Evolutionary conservation across 2,113 vertebrate species (phyloP), one percentile per base, ranked within the genome.

Genomic region (Centrocercus urophasianus): DNA sequence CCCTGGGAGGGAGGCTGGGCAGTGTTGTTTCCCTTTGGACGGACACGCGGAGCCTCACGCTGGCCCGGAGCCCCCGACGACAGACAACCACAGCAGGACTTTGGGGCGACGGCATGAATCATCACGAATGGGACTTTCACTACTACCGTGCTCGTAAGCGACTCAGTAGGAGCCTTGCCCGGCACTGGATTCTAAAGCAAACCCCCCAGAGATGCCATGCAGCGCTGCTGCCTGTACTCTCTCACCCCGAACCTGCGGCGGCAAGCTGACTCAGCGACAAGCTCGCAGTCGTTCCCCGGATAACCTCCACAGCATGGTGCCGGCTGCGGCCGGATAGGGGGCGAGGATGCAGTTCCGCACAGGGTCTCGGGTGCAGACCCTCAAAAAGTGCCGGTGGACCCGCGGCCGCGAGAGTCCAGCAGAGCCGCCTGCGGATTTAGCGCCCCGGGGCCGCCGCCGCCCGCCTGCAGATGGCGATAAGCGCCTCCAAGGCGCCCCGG

Each of bases 401-500:
- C 10, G 12, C 17, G 10, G 11, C 10, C 19, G 13, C 8, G 10
- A 13, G 7, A 5, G n/a, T 36, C 22, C 6, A 12, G 16, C 4
- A 11, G 9, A 71, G 19, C 13, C 8, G 4, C 10, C 3, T n/a
- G 5, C 8, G 1, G 20, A 9, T 24, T 8, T 32, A 20, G 24
- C 15, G 8, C 40, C 36, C 60, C 19, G 32, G 18, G 34, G 77
- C 82, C 57, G 73, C 72, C 48, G 64, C 27, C 42, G 3, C 63
- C 89, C n/a, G 83, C 97, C 97, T 66, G 97, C 88, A 98, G 98
- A 96, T 97, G 97, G 98, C 98, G 95, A 93, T 95, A 95, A 78
- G 89, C 69, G 22, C 42, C 93, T 90, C 97, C 25, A 19, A 7
- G 47, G 10, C 32, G 15, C 27, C 45, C 27, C 8, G 27, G 19